Evolutionary conservation across 2,888 invertebrate genomes (phyloP).

Genomic region (Pollenia griseotomentosa): DNA sequence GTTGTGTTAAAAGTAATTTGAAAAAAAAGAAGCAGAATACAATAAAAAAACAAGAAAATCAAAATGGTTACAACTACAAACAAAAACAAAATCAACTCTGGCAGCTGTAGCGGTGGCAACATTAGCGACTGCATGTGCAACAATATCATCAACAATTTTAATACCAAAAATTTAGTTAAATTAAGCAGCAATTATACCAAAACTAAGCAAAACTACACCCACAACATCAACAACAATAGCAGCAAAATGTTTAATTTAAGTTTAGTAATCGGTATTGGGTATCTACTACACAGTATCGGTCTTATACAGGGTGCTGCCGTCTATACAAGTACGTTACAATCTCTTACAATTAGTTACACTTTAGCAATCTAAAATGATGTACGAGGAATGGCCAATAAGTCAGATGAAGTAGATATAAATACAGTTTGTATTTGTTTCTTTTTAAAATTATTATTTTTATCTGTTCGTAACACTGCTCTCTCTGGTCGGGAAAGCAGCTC

Average conservation of each 20-base stretch:
- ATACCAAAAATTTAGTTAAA: constrained; percentile 65
- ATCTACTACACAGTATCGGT: constrained; percentile 76
- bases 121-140: constrained; percentile 60
- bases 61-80: constrained; percentile 77
- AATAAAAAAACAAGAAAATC: constrained; percentile 47
- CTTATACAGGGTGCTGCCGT: constrained; percentile 82
- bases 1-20: not conserved
- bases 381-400: no score
- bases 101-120: constrained; percentile 37
- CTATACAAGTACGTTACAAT: constrained; percentile 81
- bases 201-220: constrained; percentile 50
- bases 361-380: no score
- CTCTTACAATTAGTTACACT: not conserved
- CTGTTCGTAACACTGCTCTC: no score
- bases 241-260: constrained; percentile 65
- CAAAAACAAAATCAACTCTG: constrained; percentile 43
- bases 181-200: constrained; percentile 62
- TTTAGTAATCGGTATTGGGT: constrained; percentile 78
- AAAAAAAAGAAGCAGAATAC: constrained; percentile 9
- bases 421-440: not conserved
- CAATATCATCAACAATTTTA: constrained; percentile 48
- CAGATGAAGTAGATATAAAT: no score
- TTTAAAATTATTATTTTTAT: not conserved
- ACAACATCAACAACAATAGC: constrained; percentile 39
- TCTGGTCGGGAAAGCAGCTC: no score